Evolutionary conservation across 2,888 invertebrate genomes (phyloP).

Genomic region (Eurytoma adleriae): DNA sequence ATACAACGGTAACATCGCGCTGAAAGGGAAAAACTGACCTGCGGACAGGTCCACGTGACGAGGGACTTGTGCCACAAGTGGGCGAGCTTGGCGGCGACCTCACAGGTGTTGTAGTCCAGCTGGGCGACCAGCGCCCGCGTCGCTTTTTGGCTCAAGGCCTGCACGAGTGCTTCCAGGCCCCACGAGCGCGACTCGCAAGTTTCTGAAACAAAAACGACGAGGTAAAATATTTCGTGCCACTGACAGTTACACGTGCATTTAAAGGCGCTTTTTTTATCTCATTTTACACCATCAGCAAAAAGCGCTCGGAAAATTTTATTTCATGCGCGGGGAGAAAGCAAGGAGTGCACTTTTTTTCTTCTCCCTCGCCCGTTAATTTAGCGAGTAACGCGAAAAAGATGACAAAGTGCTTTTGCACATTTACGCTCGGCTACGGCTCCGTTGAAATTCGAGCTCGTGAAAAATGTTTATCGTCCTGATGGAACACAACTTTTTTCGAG

Average conservation of each 20-base stretch:
- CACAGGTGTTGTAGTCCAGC: slow-evolving; percentile 77
- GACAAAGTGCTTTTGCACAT: too few species aligned
- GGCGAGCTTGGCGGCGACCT: slow-evolving; percentile 76
- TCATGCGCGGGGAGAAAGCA: too few species aligned
- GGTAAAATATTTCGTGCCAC: background rate
- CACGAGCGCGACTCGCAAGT: slow-evolving; percentile 75
- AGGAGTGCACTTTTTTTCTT: too few species aligned
- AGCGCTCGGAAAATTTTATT: too few species aligned
- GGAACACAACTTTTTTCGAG: too few species aligned
- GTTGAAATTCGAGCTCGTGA: too few species aligned
- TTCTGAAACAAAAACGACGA: slow-evolving; percentile 72
- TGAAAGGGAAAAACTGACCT: slow-evolving; percentile 70
- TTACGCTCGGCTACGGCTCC: too few species aligned
- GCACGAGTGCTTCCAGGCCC: slow-evolving; percentile 76
- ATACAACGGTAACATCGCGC: background rate
- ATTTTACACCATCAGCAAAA: too few species aligned
- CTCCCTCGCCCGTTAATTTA: too few species aligned
- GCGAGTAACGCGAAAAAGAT: too few species aligned
- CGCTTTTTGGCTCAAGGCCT: slow-evolving; percentile 74
- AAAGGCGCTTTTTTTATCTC: background rate
- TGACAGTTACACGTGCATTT: background rate
- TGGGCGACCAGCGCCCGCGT: slow-evolving; percentile 77
- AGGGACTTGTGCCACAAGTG: slow-evolving; percentile 77
- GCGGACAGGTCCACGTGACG: slow-evolving; percentile 79
- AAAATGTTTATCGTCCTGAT: too few species aligned